Conservation (phyloP, 1,140 invertebrate genomes). For the Aphis gossypii region DNA sequence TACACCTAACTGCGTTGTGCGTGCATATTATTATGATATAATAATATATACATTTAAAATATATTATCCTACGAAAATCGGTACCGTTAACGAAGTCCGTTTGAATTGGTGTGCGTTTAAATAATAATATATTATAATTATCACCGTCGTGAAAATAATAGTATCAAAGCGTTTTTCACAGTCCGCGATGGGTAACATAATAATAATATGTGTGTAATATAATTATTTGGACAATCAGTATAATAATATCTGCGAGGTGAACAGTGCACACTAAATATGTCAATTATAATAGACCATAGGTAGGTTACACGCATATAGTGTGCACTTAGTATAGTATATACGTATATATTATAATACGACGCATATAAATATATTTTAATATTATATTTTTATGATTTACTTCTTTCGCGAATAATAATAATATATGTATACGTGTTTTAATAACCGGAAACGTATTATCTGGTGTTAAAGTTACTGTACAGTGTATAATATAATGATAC, state of each 20-base stretch:
- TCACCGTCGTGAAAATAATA: background rate
- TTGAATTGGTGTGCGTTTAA: background rate
- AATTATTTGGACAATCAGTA: constrained; percentile 9
- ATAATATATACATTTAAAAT: background rate
- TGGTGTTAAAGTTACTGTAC: constrained; percentile 28
- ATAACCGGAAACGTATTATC: constrained; percentile 46
- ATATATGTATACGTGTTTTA: constrained; percentile 2
- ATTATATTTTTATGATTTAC: constrained; percentile 13
- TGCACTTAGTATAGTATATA: no score
- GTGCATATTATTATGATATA: background rate
- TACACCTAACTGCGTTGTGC: background rate
- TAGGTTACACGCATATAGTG: no score
- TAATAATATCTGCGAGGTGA: constrained; percentile 37
- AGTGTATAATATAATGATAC: constrained; percentile 13
- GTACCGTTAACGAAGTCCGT: background rate
- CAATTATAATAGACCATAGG: background rate
- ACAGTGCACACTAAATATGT: background rate
- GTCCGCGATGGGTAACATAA: constrained; percentile 17
- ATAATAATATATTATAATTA: background rate
- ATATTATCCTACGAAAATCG: background rate
- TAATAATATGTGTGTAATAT: background rate
- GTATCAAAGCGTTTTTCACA: constrained; percentile 17
- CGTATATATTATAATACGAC: no score
- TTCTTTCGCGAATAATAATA: background rate
- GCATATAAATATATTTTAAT: background rate